Percentiles rank a stretch among this genome's conserved stretches.
Conservation (phyloP, 23 tunicate species). For the Oikopleura dioica region DNA sequence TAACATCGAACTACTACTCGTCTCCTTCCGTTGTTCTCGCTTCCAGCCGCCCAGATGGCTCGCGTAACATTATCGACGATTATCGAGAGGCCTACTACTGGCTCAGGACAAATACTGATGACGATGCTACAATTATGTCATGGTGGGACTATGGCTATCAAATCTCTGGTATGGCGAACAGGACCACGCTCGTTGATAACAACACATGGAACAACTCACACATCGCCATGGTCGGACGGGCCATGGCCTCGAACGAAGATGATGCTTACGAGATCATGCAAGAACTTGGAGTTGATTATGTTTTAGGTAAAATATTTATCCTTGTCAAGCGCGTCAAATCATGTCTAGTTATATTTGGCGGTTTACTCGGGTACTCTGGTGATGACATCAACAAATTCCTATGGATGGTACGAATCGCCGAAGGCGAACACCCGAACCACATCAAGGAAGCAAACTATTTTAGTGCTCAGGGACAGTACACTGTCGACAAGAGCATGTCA, state of each 20-base stretch:
- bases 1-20: slow-evolving; percentile 85
- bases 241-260: slow-evolving; percentile 96
- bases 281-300: slow-evolving; percentile 86
- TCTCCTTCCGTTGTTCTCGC: slow-evolving; percentile 89
- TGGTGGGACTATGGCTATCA: slow-evolving; percentile 99
- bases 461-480: slow-evolving; percentile 52
- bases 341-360: slow-evolving; percentile 31
- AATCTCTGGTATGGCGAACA: slow-evolving; percentile 93
- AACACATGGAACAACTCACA: slow-evolving; percentile 99
- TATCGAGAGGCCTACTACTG: slow-evolving; percentile 89
- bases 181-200: slow-evolving; percentile 84
- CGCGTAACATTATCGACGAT: slow-evolving; percentile 86
- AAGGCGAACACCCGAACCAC: slow-evolving; percentile 11
- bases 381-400: slow-evolving; percentile 97
- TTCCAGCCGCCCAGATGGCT: slow-evolving; percentile 76
- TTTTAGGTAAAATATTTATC: slow-evolving; percentile 20
- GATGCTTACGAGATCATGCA: slow-evolving; percentile 77
- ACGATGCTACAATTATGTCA: slow-evolving; percentile 95
- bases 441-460: slow-evolving; percentile 6
- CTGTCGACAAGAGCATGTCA: slow-evolving; percentile 68
- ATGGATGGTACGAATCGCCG: slow-evolving; percentile 58
- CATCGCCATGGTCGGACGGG: slow-evolving; percentile 96
- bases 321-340: not conserved
- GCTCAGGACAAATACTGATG: slow-evolving; percentile 88
- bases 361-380: slow-evolving; percentile 87